Percentiles rank a stretch among this genome's conserved stretches.
phyloP scores from a whole-genome alignment of 1,140 invertebrate species.

The Phenacoccus solenopsis region DNA sequence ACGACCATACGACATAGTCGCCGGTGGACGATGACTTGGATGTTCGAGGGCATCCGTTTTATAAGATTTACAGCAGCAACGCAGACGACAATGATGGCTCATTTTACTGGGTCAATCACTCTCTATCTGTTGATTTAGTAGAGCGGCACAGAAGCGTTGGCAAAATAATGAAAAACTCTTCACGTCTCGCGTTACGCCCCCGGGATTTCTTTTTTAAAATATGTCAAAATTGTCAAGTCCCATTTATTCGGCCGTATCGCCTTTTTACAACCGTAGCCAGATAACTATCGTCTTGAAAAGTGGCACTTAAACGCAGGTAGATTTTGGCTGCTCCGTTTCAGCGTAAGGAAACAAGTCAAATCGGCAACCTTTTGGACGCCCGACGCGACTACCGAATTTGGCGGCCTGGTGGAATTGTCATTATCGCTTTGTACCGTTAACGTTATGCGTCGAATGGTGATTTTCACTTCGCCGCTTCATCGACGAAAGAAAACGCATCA shows the following conservation, averaged over 20 bases:
- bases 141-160: neutral
- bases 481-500: neutral
- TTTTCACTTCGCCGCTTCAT: neutral
- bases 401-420: too few relatives aligned
- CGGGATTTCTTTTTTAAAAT: slow-evolving; percentile 2
- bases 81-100: neutral
- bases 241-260: neutral
- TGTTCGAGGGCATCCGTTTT: neutral
- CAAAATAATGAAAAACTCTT: neutral
- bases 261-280: neutral
- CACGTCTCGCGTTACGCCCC: neutral
- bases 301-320: neutral
- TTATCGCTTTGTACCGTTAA: too few relatives aligned
- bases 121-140: slow-evolving; percentile 2
- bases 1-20: neutral
- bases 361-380: neutral
- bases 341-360: neutral
- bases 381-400: too few relatives aligned
- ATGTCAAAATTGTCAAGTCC: neutral
- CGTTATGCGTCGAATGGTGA: neutral
- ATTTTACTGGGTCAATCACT: neutral
- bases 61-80: neutral
- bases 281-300: neutral
- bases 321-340: neutral
- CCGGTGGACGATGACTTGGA: neutral